phyloP scores from a whole-genome alignment of 2,113 vertebrate species.

The Microtus montanus region DNA sequence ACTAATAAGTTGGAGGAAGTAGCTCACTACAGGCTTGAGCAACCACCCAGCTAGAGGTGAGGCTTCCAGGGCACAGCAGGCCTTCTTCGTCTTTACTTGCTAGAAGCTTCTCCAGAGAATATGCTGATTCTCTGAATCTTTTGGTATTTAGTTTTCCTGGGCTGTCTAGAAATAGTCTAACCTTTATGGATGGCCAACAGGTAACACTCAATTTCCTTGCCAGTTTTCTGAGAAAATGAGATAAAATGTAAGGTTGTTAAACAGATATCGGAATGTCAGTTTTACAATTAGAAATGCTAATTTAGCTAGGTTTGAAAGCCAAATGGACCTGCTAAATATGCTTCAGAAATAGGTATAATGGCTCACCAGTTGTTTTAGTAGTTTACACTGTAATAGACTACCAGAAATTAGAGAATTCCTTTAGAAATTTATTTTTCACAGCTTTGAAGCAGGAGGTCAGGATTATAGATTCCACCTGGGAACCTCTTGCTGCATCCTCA shows the following conservation, averaged over 20 bases:
- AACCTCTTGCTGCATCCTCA: not conserved
- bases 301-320: not conserved
- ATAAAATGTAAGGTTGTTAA: not conserved
- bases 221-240: not conserved
- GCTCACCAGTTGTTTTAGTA: not conserved
- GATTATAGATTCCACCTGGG: not conserved
- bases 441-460: not conserved
- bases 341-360: not conserved
- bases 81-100: not conserved
- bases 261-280: slow-evolving; percentile 5
- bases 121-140: not conserved
- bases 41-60: not conserved
- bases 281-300: slow-evolving; percentile 19
- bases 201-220: not conserved
- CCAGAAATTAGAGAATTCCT: not conserved
- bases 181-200: not conserved
- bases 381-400: not conserved
- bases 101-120: not conserved
- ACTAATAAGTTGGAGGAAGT: not conserved
- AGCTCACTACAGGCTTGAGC: not conserved
- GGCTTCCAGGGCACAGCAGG: not conserved
- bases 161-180: not conserved
- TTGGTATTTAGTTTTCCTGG: not conserved
- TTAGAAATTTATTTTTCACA: not conserved
- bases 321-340: not conserved